phyloP scores from a whole-genome alignment of 2,888 invertebrate genomes.

The Ceriagrion tenellum region DNA sequence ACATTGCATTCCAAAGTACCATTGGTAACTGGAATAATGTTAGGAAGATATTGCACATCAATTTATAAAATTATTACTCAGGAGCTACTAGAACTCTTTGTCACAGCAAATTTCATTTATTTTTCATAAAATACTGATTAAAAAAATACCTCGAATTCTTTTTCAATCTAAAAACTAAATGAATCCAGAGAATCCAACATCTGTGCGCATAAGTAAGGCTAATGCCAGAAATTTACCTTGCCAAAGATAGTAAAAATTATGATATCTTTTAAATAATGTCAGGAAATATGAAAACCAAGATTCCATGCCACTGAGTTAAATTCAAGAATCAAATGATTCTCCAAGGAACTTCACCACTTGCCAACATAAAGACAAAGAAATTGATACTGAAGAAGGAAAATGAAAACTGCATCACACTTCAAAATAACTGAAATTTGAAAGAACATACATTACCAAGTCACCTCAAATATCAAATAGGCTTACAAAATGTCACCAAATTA shows the following conservation, averaged over 20 bases:
- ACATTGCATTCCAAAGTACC: not conserved
- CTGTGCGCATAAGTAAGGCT: not conserved
- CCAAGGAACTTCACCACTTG: conserved; percentile 14
- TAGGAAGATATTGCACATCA: conserved; percentile 17
- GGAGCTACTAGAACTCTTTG: not conserved
- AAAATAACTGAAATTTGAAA: not conserved
- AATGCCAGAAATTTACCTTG: not conserved
- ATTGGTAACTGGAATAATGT: not conserved
- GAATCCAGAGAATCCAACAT: not conserved
- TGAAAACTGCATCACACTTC: not conserved
- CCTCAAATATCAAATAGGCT: not conserved
- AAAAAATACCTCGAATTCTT: not conserved
- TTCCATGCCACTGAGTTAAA: not conserved
- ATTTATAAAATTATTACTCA: not conserved
- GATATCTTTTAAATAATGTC: not conserved
- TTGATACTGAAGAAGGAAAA: not conserved
- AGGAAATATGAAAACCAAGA: not conserved
- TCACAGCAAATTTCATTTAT: not conserved
- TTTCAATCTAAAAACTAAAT: not conserved
- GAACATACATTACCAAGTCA: not conserved
- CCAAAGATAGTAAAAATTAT: not conserved
- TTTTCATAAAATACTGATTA: not conserved
- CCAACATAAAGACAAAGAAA: not conserved
- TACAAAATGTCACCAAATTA: not conserved
- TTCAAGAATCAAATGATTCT: not conserved